Evolutionary conservation across 2,888 invertebrate genomes (phyloP).

Genomic region (Alsophila aescularia): DNA sequence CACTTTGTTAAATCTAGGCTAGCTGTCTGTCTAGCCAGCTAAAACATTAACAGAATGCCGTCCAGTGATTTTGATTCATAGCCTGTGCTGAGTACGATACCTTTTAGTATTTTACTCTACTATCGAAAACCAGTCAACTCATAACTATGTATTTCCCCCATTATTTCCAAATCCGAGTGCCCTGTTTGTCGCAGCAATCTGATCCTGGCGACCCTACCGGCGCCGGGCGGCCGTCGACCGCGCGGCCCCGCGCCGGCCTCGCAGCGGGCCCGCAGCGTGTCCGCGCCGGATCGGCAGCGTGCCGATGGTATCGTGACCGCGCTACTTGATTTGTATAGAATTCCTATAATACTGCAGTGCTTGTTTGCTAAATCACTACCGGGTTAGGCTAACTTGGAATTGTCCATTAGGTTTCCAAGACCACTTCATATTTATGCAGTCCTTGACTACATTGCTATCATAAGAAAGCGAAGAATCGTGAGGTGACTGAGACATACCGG

Average conservation of each 20-base stretch:
- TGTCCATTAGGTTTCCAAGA: not conserved
- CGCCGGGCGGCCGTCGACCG: constrained; percentile 56
- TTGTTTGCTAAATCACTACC: constrained; percentile 23
- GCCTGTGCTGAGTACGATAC: too few relatives aligned
- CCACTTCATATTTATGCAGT: not conserved
- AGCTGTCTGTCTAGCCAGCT: not conserved
- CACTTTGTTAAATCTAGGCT: not conserved
- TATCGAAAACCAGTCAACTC: not conserved
- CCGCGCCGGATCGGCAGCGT: constrained; percentile 28
- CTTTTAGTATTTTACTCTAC: too few relatives aligned
- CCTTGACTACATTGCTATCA: too few relatives aligned
- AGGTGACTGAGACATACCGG: too few relatives aligned
- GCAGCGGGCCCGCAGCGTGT: constrained; percentile 11
- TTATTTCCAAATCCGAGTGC: constrained; percentile 7
- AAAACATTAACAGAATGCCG: not conserved
- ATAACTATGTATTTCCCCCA: constrained; percentile 5
- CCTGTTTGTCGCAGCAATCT: constrained; percentile 23
- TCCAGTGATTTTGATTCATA: not conserved
- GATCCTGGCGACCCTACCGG: constrained; percentile 42
- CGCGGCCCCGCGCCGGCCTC: constrained; percentile 43
- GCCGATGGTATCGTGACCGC: constrained; percentile 32
- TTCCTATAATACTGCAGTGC: too few relatives aligned
- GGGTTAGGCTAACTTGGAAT: not conserved
- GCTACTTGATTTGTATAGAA: constrained; percentile 43
- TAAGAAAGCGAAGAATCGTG: too few relatives aligned